These are phyloP conservation scores for Acanthopagrus latus DNA, from an alignment of 2,797 vertebrate genomes.

Conservation along the genomic window DNA sequence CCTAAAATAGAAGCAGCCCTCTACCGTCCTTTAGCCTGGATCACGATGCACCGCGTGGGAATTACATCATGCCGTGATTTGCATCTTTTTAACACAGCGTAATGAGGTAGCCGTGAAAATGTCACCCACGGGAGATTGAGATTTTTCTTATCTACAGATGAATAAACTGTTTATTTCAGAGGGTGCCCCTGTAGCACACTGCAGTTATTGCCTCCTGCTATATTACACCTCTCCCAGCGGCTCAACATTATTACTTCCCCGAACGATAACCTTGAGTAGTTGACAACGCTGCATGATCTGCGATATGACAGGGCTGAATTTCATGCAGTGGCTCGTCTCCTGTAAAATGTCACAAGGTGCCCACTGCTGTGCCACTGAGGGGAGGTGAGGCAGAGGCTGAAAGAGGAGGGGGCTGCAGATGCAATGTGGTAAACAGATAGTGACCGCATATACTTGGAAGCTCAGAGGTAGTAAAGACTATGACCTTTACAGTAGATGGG, in stretches of 20 bases:
- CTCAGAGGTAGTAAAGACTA: constrained; percentile 54
- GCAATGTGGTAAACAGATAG: constrained; percentile 39
- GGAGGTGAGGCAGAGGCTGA: constrained; percentile 30
- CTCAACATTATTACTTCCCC: constrained; percentile 1
- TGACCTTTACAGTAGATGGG: constrained; percentile 76
- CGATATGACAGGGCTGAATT: constrained; percentile 42
- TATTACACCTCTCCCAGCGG: background rate
- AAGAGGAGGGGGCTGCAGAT: constrained; percentile 12
- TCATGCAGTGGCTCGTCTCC: constrained; percentile 39
- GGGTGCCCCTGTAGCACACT: background rate
- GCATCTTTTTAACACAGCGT: constrained; percentile 22
- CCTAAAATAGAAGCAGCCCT: constrained; percentile 3
- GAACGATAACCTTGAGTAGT: constrained; percentile 35
- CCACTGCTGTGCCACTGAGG: constrained; percentile 58
- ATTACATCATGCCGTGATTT: constrained; percentile 20
- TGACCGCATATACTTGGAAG: constrained; percentile 25
- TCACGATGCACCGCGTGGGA: constrained; percentile 9
- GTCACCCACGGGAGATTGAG: constrained; percentile 7
- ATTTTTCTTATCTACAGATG: constrained; percentile 20
- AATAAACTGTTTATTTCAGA: constrained; percentile 23
- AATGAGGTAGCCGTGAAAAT: constrained; percentile 17
- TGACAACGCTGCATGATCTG: constrained; percentile 31
- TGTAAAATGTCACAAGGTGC: constrained; percentile 73
- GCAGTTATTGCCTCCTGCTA: constrained; percentile 15
- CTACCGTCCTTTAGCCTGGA: constrained; percentile 12